Conservation (phyloP, 37 sponge, comb jelly and placozoan species). For the Diacarnus erythraeanus region DNA sequence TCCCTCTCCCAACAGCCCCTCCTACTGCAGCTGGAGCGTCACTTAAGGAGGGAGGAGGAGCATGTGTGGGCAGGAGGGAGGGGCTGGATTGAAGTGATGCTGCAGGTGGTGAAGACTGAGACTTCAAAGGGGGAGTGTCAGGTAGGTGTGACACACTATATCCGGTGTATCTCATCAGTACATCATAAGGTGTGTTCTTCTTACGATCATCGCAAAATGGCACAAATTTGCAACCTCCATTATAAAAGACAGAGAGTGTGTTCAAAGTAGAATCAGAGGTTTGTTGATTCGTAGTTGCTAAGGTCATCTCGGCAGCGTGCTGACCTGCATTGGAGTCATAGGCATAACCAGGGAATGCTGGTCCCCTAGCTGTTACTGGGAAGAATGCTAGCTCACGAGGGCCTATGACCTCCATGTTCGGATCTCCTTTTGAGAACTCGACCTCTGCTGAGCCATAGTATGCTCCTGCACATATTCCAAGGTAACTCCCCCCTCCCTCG, state of each 20-base stretch:
- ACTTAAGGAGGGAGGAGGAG: neutral
- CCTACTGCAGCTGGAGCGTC: slow-evolving; percentile 46
- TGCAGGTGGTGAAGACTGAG: neutral
- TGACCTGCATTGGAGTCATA: slow-evolving; percentile 71
- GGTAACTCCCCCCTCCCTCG: slow-evolving; percentile 70
- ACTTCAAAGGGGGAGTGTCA: neutral
- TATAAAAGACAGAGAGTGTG: slow-evolving; percentile 50
- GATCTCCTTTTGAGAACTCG: slow-evolving; percentile 74
- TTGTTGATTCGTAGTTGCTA: neutral
- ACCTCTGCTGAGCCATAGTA: slow-evolving; percentile 72
- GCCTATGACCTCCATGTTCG: slow-evolving; percentile 61
- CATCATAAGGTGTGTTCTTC: neutral
- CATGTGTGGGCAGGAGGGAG: neutral
- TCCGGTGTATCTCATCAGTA: neutral
- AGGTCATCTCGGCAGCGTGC: neutral
- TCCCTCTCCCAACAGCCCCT: slow-evolving; percentile 42
- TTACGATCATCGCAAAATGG: neutral
- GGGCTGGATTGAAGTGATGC: neutral
- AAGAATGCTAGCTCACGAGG: slow-evolving; percentile 73
- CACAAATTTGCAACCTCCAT: slow-evolving; percentile 74
- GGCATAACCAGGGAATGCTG: slow-evolving; percentile 66
- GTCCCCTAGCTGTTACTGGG: slow-evolving; percentile 70
- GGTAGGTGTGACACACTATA: neutral
- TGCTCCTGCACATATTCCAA: slow-evolving; percentile 91
- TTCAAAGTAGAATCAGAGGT: neutral